phyloP scores from a whole-genome alignment of 2,888 invertebrate species.

The Napeogenes sylphis region DNA sequence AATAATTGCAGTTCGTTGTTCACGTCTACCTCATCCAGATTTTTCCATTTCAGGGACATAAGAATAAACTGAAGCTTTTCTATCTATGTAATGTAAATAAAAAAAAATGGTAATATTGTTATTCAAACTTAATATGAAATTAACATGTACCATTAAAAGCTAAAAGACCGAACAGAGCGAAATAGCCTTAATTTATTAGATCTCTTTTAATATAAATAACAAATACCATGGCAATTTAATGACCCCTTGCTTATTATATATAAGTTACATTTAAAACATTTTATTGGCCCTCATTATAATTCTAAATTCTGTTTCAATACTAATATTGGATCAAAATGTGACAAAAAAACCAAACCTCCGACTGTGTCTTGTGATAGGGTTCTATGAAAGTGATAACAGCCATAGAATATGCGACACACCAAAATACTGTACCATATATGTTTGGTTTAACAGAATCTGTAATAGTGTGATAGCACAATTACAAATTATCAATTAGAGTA shows the following conservation, averaged over 20 bases:
- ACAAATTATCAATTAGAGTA: background rate
- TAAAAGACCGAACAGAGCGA: too few relatives aligned
- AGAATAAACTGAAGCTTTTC: background rate
- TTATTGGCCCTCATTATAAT: too few relatives aligned
- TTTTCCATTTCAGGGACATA: background rate
- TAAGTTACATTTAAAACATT: too few relatives aligned
- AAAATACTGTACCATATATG: background rate
- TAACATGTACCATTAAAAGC: too few relatives aligned
- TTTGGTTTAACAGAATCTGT: background rate
- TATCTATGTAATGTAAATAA: background rate
- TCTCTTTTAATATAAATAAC: too few relatives aligned
- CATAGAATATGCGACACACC: background rate
- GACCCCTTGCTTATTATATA: too few relatives aligned
- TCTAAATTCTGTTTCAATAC: too few relatives aligned
- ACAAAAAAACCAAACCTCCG: background rate
- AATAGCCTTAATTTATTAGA: too few relatives aligned
- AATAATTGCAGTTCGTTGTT: slow-evolving; percentile 21
- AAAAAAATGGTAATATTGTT: too few relatives aligned
- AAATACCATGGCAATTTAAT: too few relatives aligned
- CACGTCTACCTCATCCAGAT: background rate
- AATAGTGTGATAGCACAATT: background rate
- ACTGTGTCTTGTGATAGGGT: background rate
- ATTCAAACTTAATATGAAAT: too few relatives aligned
- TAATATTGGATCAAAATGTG: background rate
- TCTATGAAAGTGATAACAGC: background rate